These are phyloP conservation scores for Candoia aspera DNA, from an alignment of 2,113 vertebrate genomes.

Conservation along the genomic window DNA sequence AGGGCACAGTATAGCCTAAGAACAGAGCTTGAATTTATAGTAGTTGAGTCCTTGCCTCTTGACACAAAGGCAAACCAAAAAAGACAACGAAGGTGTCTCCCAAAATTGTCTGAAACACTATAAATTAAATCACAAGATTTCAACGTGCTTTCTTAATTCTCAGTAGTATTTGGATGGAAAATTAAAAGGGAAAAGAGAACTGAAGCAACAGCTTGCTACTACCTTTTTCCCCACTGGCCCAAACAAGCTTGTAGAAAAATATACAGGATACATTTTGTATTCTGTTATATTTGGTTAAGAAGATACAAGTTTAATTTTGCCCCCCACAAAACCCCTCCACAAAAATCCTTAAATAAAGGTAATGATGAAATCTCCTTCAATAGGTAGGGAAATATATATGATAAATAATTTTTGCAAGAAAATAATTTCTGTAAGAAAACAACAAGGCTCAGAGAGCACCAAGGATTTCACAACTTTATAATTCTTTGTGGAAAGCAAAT, in stretches of 20 bases:
- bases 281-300: constrained; percentile 44
- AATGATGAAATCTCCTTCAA: neutral
- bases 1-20: constrained; percentile 68
- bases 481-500: neutral
- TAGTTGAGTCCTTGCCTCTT: constrained; percentile 63
- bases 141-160: constrained; percentile 47
- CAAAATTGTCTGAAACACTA: constrained; percentile 58
- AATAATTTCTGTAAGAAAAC: constrained; percentile 51
- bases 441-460: neutral
- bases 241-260: constrained; percentile 35
- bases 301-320: constrained; percentile 50
- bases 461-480: neutral
- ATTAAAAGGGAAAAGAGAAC: neutral
- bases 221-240: constrained; percentile 18
- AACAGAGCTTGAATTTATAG: constrained; percentile 78
- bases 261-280: constrained; percentile 42
- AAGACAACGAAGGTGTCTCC: constrained; percentile 55
- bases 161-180: neutral
- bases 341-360: neutral
- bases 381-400: neutral
- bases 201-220: constrained; percentile 2
- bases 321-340: constrained; percentile 37
- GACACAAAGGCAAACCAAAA: constrained; percentile 62
- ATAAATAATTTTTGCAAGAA: neutral
- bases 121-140: constrained; percentile 58